Conservation (phyloP, 2,888 invertebrate genomes). For the Caenorhabditis becei region DNA sequence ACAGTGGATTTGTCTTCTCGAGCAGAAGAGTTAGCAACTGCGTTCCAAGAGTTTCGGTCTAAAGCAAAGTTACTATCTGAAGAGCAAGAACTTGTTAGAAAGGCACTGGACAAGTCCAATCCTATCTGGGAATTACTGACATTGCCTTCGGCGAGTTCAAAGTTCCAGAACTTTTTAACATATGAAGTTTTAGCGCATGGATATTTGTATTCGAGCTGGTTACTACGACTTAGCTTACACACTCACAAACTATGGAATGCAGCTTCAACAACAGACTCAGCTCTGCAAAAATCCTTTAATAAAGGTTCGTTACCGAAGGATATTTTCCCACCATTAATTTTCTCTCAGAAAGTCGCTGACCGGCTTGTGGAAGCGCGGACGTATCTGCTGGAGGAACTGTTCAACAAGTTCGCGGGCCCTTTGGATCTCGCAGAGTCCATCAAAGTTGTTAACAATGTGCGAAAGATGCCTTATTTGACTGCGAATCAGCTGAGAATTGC, state of each 20-base stretch:
- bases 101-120: slow-evolving; percentile 67
- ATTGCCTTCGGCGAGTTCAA: slow-evolving; percentile 65
- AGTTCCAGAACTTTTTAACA: not conserved
- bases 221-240: slow-evolving; percentile 80
- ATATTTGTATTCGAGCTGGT: slow-evolving; percentile 79
- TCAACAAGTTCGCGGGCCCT: slow-evolving; percentile 80
- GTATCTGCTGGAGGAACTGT: slow-evolving; percentile 78
- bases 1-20: slow-evolving; percentile 69
- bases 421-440: slow-evolving; percentile 78
- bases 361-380: slow-evolving; percentile 78
- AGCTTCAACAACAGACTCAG: slow-evolving; percentile 67
- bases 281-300: slow-evolving; percentile 65
- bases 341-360: slow-evolving; percentile 73
- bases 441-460: slow-evolving; percentile 80
- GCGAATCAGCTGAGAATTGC: slow-evolving; percentile 79
- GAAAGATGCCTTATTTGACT: slow-evolving; percentile 80
- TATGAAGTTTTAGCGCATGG: slow-evolving; percentile 75
- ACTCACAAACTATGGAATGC: slow-evolving; percentile 79
- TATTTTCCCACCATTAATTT: too few species aligned
- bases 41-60: slow-evolving; percentile 71
- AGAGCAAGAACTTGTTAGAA: slow-evolving; percentile 71
- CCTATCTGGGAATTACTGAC: slow-evolving; percentile 77
- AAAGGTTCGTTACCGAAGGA: too few species aligned
- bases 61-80: slow-evolving; percentile 64
- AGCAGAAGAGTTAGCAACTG: slow-evolving; percentile 70